Evolutionary conservation across 2,888 invertebrate genomes (phyloP), one percentile per base, ranked within the genome.

Genomic region (Drosophila koepferae): DNA sequence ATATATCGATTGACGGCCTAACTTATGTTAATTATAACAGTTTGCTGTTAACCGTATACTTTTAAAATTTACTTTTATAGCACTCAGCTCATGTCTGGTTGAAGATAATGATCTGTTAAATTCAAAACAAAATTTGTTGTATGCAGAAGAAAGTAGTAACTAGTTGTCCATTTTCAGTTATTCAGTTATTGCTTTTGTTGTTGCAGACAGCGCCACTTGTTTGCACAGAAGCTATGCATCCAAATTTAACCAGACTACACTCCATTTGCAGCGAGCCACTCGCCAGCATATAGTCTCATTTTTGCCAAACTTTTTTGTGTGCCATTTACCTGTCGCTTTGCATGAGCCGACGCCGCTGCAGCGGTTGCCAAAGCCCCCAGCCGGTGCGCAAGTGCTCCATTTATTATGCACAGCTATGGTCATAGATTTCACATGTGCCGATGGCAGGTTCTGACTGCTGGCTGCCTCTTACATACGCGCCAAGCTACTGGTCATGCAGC

Each of bases 381-480:
- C 60, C 56, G 41, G 38, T 41, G 55, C 74, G 51, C 75, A 77
- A 81, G 77, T 85, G 89, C 85, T 85, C 85, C 85, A 85, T 85
- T 85, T 85, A 89, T 85, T 85, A 85, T 89, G 80, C 74, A 72
- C 82, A 60, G 84, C 63, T 86, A 82, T 69, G 68, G 90, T 38
- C 76, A 89, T 84, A 89, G 89, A 84, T 84, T 86, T 81, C 91
- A 59, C 69, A 80, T 77, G 61, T 74, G 84, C 89, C 89, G 81
- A 66, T 77, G 87, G 77, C 89, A 82, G 83, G 78, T 75, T 88
- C 83, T 69, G 64, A 77, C 83, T 77, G 74, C 67, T 65, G 43
- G 34, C 55, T 49, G 28, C 48, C 56, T 58, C 44, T 63, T 70
- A 82, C 16, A n/a, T 84, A 80, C 62, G 67, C 73, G 18, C 54